phyloP scores from a whole-genome alignment of 2,113 vertebrate genomes.

The Dromiciops gliroides region DNA sequence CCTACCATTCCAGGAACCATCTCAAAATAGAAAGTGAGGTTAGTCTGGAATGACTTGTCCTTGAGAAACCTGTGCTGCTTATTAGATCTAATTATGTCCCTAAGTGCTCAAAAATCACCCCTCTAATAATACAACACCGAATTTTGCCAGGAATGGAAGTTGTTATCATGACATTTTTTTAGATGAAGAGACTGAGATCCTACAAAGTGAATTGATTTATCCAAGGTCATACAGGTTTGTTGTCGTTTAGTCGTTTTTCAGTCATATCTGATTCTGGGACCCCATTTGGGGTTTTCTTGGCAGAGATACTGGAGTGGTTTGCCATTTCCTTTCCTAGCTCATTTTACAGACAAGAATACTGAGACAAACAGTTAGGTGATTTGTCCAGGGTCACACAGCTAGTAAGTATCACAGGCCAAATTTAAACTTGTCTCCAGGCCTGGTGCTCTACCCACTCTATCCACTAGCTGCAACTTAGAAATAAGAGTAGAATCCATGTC shows the following conservation, averaged over 20 bases:
- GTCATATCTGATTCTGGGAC: not conserved
- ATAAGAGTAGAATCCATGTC: not conserved
- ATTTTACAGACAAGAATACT: not conserved
- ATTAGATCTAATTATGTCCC: not conserved
- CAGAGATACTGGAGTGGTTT: not conserved
- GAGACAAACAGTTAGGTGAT: not conserved
- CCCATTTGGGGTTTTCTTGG: not conserved
- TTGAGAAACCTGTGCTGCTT: not conserved
- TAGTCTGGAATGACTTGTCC: not conserved
- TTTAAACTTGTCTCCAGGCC: not conserved
- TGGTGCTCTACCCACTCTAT: no score
- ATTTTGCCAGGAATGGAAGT: not conserved
- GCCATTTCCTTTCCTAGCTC: not conserved
- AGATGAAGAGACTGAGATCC: not conserved
- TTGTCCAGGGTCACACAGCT: not conserved
- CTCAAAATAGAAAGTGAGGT: conserved; percentile 3
- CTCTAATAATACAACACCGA: not conserved
- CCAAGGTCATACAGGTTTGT: not conserved
- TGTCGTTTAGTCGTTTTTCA: not conserved
- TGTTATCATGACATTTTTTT: not conserved
- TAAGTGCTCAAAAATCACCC: not conserved
- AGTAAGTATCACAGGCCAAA: not conserved
- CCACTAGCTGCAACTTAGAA: not conserved
- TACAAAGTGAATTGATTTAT: not conserved
- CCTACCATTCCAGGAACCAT: not conserved